Conservation (phyloP, 2,113 vertebrate genomes). For the cat (Felis catus) region F.catus_Fca126_mat1.0 CM031418.1:126851501-126852000, state of each 20-base stretch:
- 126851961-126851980: not conserved
- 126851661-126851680: not conserved
- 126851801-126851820: not conserved
- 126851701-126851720: not conserved
- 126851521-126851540: not conserved
- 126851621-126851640: not conserved
- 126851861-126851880: not conserved
- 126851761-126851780: not conserved
- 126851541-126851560: not conserved
- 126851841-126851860: not conserved
- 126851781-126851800: not conserved
- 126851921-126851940: not conserved
- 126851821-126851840: not conserved
- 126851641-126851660: constrained; percentile 32
- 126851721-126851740: not conserved
- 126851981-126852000: too few relatives aligned
- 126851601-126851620: not conserved
- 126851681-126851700: not conserved
- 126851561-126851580: not conserved
- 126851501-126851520: not conserved
- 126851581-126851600: not conserved
- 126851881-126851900: not conserved
- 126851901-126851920: not conserved
- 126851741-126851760: not conserved
- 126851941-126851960: not conserved